These are phyloP conservation scores for Labeo catla DNA, from an alignment of 2,113 vertebrate genomes.

Conservation along the genomic window DNA sequence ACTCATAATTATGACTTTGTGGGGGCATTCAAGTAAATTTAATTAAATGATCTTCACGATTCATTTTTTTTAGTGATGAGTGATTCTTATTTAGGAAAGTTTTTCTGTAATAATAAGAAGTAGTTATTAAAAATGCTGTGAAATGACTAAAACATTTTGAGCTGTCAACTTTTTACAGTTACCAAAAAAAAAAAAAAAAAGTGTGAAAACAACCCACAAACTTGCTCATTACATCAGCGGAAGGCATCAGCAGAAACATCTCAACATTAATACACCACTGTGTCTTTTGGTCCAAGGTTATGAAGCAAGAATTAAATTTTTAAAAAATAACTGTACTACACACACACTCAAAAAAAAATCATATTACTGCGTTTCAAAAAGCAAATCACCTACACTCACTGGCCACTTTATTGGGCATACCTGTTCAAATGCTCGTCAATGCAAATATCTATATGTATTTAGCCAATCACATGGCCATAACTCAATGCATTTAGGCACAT, in stretches of 20 bases:
- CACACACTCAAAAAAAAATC: background rate
- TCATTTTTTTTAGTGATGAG: too few relatives aligned
- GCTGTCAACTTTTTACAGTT: background rate
- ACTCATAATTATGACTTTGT: too few relatives aligned
- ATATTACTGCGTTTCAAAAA: background rate
- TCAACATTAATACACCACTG: background rate
- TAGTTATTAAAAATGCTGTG: background rate
- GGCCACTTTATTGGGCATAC: too few relatives aligned
- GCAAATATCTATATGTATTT: too few relatives aligned
- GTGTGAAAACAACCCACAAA: background rate
- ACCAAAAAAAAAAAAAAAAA: background rate
- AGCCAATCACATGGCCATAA: too few relatives aligned
- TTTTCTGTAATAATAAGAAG: background rate
- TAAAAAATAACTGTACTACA: background rate
- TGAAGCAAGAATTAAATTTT: background rate
- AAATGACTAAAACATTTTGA: background rate
- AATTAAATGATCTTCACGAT: too few relatives aligned
- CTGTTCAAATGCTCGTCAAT: too few relatives aligned
- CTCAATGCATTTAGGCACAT: too few relatives aligned
- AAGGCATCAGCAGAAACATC: too few relatives aligned
- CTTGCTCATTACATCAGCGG: background rate
- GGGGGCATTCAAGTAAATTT: too few relatives aligned
- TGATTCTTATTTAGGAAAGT: too few relatives aligned
- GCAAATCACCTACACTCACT: slow-evolving; percentile 5
- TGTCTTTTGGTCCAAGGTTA: background rate